Evolutionary conservation across 2,888 invertebrate genomes (phyloP), one percentile per base, ranked within the genome.

Genomic region (Agrochola circellaris): DNA sequence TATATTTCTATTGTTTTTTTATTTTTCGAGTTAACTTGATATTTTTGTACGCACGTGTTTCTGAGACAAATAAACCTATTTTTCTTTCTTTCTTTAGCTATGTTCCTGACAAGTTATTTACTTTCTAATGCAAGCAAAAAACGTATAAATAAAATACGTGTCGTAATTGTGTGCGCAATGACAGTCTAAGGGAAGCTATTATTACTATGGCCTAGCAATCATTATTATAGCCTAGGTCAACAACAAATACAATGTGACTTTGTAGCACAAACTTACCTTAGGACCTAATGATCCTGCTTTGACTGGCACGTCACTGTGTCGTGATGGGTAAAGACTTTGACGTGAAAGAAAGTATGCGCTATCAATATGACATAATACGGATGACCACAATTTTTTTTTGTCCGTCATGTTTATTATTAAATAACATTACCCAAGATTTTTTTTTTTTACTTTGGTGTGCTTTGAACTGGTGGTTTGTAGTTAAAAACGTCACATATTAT

Each of bases 211-310:
- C 78, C 79, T 79, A 66, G n/a, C 38, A 60, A 60, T 48, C 48
- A 67, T 56, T 61, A 67, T 62, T 79, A 60, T 66, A 3, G 0
- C 71, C 78, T 78, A 66, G 66, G 54, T 73, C 54, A 74, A 64
- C 42, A 64, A 68, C 20, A 54, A 79, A 30, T 30, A 42, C 15
- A 42, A 67, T 13, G 67, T 73, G 56, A 58, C 61, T 34, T 62
- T 60, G 51, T 68, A 15, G 15, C 45, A 38, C 13, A 34, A 73
- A 48, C 11, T 26, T 42, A 34, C 23, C 17, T 56, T 38, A 20
- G 34, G 11, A 66, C 58, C 42, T 61, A 15, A 56, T 58, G 34
- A 58, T 56, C 6, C 7, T 17, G 8, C 5, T 20, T 20, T 23
- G 38, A 17, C n/a, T 30, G 17, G 58, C 56, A 60, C 11, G 34